phyloP scores from a whole-genome alignment of 2,888 invertebrate genomes.

The Argyresthia goedartella region DNA sequence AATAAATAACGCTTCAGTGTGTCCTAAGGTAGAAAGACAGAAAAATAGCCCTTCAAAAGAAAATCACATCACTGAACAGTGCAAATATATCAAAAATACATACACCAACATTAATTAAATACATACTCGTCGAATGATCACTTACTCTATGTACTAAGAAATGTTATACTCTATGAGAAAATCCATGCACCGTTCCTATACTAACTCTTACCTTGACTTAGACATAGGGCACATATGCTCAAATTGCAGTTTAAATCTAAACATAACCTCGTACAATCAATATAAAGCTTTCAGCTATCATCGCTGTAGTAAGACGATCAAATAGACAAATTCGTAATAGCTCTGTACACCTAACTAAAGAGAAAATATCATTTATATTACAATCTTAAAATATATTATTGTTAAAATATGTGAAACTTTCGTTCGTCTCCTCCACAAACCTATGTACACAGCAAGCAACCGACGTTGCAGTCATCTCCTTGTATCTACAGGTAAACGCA shows the following conservation, averaged over 20 bases:
- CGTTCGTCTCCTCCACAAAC: too few species aligned
- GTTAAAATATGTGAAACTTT: constrained; percentile 3
- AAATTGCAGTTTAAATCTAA: constrained; percentile 1
- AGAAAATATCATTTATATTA: constrained; percentile 2
- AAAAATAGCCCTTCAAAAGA: background rate
- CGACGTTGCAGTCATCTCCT: too few species aligned
- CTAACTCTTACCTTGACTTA: background rate
- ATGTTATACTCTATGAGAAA: constrained; percentile 5
- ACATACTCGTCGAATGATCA: background rate
- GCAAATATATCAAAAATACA: background rate
- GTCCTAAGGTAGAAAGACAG: background rate
- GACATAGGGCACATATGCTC: background rate
- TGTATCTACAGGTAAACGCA: too few species aligned
- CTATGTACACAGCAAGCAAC: too few species aligned
- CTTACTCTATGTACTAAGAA: background rate
- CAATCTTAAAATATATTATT: constrained; percentile 9
- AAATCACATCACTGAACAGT: background rate
- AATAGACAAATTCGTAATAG: background rate
- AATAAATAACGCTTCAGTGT: too few species aligned
- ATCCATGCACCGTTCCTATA: constrained; percentile 3
- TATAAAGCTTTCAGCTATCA: constrained; percentile 2
- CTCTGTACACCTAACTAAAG: constrained; percentile 2
- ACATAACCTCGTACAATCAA: background rate
- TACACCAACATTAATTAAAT: background rate
- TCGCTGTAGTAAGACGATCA: constrained; percentile 2